Base-by-base conservation (phyloP, 2,888 invertebrate genomes). In the Plagodis dolabraria region DNA sequence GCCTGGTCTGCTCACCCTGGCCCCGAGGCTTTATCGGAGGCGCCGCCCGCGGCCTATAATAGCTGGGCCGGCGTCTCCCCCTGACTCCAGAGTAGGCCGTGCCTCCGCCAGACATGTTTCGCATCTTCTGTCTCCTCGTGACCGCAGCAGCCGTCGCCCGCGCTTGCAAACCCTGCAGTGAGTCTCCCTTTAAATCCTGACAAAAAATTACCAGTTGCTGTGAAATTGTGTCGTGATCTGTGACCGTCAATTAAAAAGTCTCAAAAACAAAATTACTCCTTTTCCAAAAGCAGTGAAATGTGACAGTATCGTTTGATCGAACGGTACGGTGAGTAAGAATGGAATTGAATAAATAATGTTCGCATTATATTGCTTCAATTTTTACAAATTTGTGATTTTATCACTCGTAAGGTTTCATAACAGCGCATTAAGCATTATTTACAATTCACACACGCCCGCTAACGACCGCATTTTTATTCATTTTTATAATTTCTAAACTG, bases 41-140 rank as follows among this genome's bases (percentile, higher is more conserved):
- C 90, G 89, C 88, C 88, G 90, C 87, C 86, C 85, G 83, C 90
- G 86, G 88, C 89, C 89, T 92, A 92, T 92, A 92, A 92, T 92
- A 92, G 90, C 86, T 82, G 87, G 86, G 89, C 82, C 83, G 88
- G 87, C 89, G 88, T 83, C 89, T 88, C 89, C 88, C 82, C 79
- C 79, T 80, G 82, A 82, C 87, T 89, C 89, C 89, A 90, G 86
- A 90, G 73, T 79, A 75, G 80, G 75, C 79, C 81, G 83, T 80
- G 82, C 83, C 87, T 80, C 81, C 89, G 87, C 72, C 87, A 86
- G 89, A 87, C 87, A 92, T 92, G 92, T 87, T 91, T 76, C 88
- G 87, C 80, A 77, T 85, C 77, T 78, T 90, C 84, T 86, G 82
- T 79, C 74, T 89, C 79, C 78, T 91, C 79, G 82, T 83, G 76